Conservation (phyloP, 1,140 invertebrate species). For the Drosophila virilis region DNA sequence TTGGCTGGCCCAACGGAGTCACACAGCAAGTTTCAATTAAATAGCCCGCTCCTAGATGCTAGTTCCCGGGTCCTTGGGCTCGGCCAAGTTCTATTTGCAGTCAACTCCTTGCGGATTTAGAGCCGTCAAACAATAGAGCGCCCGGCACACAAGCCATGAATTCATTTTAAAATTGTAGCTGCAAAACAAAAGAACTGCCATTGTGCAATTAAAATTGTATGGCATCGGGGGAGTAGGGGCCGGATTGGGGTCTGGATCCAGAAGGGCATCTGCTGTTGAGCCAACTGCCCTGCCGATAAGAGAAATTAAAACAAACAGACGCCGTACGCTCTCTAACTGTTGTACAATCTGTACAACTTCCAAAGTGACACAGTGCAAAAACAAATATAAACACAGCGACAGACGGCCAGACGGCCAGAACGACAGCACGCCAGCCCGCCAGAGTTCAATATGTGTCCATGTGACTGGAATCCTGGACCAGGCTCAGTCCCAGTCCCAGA, state of each 20-base stretch:
- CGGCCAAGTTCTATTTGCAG: constrained; percentile 14
- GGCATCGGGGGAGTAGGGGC: constrained; percentile 61
- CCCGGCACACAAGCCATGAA: constrained; percentile 61
- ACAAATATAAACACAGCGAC: constrained; percentile 52
- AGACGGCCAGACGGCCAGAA: constrained; percentile 13
- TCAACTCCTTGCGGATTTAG: constrained; percentile 69
- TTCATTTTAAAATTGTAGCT: constrained; percentile 74
- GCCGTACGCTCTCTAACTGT: constrained; percentile 51
- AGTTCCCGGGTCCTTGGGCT: constrained; percentile 8
- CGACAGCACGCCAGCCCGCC: neutral
- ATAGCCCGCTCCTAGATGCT: constrained; percentile 57
- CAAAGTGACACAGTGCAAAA: constrained; percentile 71
- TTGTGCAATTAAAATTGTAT: constrained; percentile 82
- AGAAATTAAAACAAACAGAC: constrained; percentile 80
- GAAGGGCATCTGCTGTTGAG: constrained; percentile 16
- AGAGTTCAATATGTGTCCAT: constrained; percentile 67
- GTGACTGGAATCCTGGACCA: constrained; percentile 19
- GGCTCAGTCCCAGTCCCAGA: neutral
- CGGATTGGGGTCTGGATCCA: neutral
- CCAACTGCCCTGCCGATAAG: constrained; percentile 73
- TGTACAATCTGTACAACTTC: constrained; percentile 69
- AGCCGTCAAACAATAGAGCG: constrained; percentile 73
- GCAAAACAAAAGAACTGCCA: constrained; percentile 72
- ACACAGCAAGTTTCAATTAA: constrained; percentile 82
- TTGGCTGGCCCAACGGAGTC: constrained; percentile 72